Conservation (phyloP, 1,140 invertebrate species). For the Trigoniulus corallinus region DNA sequence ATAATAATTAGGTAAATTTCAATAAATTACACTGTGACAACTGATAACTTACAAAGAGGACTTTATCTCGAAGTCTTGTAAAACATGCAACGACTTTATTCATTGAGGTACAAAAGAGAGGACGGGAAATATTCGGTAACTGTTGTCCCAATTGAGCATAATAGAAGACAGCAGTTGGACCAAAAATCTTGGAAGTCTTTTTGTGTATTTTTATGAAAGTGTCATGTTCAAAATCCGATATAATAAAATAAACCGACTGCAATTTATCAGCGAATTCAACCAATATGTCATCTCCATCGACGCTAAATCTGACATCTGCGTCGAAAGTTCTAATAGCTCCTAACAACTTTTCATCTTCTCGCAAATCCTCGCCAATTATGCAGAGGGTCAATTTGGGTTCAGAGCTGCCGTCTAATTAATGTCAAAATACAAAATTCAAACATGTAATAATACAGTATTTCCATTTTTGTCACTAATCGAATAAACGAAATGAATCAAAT, state of each 20-base stretch:
- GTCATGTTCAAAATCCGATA: conserved; percentile 40
- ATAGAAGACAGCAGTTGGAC: conserved; percentile 22
- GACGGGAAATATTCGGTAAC: conserved; percentile 47
- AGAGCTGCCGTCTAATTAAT: background rate
- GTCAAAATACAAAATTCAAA: no score
- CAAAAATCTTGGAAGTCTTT: conserved; percentile 30
- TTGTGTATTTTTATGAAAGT: conserved; percentile 44
- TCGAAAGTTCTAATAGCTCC: background rate
- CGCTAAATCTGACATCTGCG: conserved; percentile 6
- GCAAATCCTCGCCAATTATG: conserved; percentile 19
- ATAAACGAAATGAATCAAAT: no score
- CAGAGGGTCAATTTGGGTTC: background rate
- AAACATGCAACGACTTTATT: conserved; percentile 68
- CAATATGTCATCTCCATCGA: background rate
- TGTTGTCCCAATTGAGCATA: conserved; percentile 27
- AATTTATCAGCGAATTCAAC: background rate
- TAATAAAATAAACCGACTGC: background rate
- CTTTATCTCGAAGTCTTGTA: conserved; percentile 71
- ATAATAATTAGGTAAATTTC: no score
- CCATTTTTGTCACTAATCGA: no score
- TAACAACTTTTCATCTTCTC: conserved; percentile 26
- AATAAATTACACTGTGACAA: no score
- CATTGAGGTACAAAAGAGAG: conserved; percentile 73
- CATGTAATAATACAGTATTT: no score
- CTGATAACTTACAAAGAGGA: conserved; percentile 58